Percentiles rank a stretch among this genome's conserved stretches.
These are phyloP conservation scores for Channallabes apus DNA, from an alignment of 2,797 vertebrate genomes.

Conservation along the genomic window DNA sequence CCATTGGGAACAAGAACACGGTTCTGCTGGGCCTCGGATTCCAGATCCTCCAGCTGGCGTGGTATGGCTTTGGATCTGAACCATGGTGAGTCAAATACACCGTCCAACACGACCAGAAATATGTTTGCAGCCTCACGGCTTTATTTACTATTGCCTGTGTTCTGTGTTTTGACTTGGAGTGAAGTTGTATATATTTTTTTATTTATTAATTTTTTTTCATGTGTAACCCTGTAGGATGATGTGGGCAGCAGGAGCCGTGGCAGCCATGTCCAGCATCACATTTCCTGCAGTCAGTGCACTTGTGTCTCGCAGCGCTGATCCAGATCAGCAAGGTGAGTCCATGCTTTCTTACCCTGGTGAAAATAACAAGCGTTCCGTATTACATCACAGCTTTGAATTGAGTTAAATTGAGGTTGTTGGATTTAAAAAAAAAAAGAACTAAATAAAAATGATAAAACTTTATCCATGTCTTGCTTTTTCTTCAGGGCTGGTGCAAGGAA, in stretches of 20 bases:
- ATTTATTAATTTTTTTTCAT: background rate
- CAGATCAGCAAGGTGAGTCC: conserved; percentile 84
- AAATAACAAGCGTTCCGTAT: background rate
- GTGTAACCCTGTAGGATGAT: conserved; percentile 80
- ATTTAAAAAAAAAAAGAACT: too few species aligned
- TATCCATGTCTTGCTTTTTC: background rate
- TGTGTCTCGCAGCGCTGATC: conserved; percentile 85
- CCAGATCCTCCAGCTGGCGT: conserved; percentile 88
- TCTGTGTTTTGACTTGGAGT: background rate
- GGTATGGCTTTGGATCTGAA: conserved; percentile 93
- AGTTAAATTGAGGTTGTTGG: background rate
- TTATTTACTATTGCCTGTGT: too few species aligned
- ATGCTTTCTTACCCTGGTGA: background rate
- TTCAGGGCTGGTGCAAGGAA: conserved; percentile 88
- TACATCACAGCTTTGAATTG: background rate
- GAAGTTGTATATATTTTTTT: background rate
- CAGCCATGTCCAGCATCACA: conserved; percentile 90
- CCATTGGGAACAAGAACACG: conserved; percentile 93
- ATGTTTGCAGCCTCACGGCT: too few species aligned
- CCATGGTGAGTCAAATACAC: conserved; percentile 80
- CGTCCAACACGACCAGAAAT: too few species aligned
- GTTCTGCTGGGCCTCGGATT: conserved; percentile 91
- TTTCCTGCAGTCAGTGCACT: conserved; percentile 88
- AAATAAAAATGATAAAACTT: too few species aligned
- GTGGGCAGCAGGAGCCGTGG: conserved; percentile 88